These are phyloP conservation scores for Ailurus styani DNA, from an alignment of 2,113 vertebrate species.

Conservation along the genomic window DNA sequence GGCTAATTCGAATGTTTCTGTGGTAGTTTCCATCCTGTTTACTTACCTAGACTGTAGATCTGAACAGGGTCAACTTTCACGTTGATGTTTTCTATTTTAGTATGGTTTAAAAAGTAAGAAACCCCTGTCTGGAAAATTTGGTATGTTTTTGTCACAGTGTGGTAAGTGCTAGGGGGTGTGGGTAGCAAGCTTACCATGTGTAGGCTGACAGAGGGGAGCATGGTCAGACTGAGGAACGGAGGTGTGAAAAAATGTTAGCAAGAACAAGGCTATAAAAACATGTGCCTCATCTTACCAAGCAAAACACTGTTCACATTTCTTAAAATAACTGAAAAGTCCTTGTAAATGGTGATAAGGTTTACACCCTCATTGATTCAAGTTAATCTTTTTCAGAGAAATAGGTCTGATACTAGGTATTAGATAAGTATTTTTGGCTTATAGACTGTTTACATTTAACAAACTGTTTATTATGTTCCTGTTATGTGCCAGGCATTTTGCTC, in stretches of 20 bases:
- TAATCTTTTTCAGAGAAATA: conserved; percentile 1
- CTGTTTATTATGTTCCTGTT: not conserved
- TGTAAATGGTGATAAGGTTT: not conserved
- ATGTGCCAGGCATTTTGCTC: not conserved
- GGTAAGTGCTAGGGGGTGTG: not conserved
- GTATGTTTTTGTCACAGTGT: conserved; percentile 41
- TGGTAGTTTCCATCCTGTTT: not conserved
- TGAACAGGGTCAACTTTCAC: not conserved
- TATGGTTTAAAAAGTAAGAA: conserved; percentile 12
- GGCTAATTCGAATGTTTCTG: not conserved
- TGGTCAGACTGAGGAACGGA: conserved; percentile 3
- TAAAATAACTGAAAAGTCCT: not conserved
- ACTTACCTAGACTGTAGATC: not conserved
- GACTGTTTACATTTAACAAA: not conserved
- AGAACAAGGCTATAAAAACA: not conserved
- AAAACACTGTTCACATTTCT: not conserved
- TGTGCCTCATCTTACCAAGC: not conserved
- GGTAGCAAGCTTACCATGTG: not conserved
- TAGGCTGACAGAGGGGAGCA: not conserved
- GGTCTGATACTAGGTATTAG: not conserved
- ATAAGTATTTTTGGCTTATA: not conserved
- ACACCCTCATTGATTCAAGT: not conserved
- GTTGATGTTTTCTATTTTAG: conserved; percentile 3
- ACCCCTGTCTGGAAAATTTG: conserved; percentile 5
- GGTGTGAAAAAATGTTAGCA: not conserved